phyloP scores from a whole-genome alignment of 2,888 invertebrate genomes.

The Pachliopta kotzebuea region DNA sequence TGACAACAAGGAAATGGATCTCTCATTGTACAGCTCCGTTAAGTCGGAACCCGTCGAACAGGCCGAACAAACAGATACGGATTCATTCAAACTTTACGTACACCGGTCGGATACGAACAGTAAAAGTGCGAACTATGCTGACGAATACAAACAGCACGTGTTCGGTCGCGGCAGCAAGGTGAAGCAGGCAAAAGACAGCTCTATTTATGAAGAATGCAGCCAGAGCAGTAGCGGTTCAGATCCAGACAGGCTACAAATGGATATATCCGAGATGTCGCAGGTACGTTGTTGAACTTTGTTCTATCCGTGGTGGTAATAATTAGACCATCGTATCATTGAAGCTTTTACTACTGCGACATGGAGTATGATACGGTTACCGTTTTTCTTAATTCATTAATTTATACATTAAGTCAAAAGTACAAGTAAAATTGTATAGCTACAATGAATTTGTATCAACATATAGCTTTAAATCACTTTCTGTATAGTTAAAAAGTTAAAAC shows the following conservation, averaged over 20 bases:
- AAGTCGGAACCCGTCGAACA: conserved; percentile 64
- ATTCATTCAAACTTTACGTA: conserved; percentile 49
- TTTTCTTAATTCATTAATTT: too few species aligned
- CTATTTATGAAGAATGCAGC: conserved; percentile 80
- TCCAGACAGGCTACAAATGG: conserved; percentile 87
- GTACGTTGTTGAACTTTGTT: conserved; percentile 37
- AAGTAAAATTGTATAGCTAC: too few species aligned
- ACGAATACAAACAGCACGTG: conserved; percentile 65
- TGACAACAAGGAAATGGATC: conserved; percentile 74
- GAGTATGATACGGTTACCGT: too few species aligned
- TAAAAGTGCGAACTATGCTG: conserved; percentile 52
- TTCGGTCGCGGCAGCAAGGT: conserved; percentile 54
- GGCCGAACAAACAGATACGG: conserved; percentile 45
- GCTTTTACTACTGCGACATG: too few species aligned
- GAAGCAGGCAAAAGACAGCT: conserved; percentile 66
- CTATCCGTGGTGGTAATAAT: too few species aligned
- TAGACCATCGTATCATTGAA: too few species aligned
- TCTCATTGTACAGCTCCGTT: conserved; percentile 65
- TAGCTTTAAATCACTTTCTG: too few species aligned
- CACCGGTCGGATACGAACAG: conserved; percentile 50
- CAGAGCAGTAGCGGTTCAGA: conserved; percentile 87
- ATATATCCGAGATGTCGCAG: conserved; percentile 81
- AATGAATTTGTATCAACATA: too few species aligned
- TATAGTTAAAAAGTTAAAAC: too few species aligned
- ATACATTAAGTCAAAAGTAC: too few species aligned